phyloP scores from a whole-genome alignment of 2,113 vertebrate species.

The Periophthalmus modestus region DNA sequence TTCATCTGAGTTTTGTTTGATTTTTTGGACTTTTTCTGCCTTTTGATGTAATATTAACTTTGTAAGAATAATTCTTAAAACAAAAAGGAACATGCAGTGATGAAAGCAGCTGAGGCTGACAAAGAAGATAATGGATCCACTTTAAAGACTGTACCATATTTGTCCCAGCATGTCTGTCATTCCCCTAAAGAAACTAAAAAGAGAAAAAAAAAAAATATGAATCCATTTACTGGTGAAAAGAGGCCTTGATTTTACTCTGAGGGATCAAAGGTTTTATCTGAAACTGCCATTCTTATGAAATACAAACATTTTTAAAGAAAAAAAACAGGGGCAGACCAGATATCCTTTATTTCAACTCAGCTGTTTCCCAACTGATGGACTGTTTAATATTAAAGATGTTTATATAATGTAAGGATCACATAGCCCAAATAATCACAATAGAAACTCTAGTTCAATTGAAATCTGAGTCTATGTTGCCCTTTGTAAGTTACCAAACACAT shows the following conservation, averaged over 20 bases:
- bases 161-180: constrained; percentile 94
- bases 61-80: constrained; percentile 95
- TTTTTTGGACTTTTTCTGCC: constrained; percentile 79
- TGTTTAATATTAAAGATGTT: constrained; percentile 72
- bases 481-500: constrained; percentile 57
- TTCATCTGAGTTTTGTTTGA: constrained; percentile 66
- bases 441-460: constrained; percentile 64
- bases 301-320: constrained; percentile 74
- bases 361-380: constrained; percentile 57
- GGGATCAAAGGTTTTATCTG: constrained; percentile 79
- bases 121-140: constrained; percentile 68
- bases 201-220: constrained; percentile 70
- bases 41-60: constrained; percentile 87
- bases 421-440: constrained; percentile 64
- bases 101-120: constrained; percentile 72
- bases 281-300: constrained; percentile 83
- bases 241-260: constrained; percentile 83
- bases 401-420: constrained; percentile 66
- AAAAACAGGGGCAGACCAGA: constrained; percentile 72
- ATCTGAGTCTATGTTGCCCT: constrained; percentile 63
- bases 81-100: constrained; percentile 67
- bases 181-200: constrained; percentile 82
- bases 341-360: constrained; percentile 70
- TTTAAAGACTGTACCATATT: constrained; percentile 81
- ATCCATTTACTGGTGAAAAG: constrained; percentile 82